These are phyloP conservation scores for Drosophila cardini DNA, from an alignment of 1,140 invertebrate species.

Conservation along the genomic window DNA sequence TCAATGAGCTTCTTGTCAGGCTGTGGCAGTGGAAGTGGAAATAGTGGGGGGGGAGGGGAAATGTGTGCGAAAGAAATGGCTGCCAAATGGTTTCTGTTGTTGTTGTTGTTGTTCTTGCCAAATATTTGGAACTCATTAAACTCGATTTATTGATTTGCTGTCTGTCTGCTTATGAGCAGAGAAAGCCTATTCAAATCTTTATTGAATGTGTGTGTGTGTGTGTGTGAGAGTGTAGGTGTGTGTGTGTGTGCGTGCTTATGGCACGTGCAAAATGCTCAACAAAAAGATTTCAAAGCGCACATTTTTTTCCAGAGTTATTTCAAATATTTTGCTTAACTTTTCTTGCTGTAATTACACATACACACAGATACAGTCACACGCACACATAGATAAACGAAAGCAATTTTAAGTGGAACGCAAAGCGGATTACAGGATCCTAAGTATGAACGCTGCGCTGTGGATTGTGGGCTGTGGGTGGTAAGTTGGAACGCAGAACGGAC, in stretches of 20 bases:
- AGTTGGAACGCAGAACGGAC: neutral
- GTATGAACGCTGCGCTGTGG: neutral
- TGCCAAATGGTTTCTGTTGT: conserved; percentile 3
- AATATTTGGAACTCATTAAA: conserved; percentile 80
- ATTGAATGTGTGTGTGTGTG: conserved; percentile 16
- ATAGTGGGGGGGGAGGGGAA: too few species aligned
- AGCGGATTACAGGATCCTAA: conserved; percentile 32
- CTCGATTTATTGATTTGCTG: conserved; percentile 78
- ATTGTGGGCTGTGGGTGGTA: neutral
- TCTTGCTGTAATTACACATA: conserved; percentile 13
- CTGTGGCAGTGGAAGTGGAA: too few species aligned
- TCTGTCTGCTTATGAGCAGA: conserved; percentile 31
- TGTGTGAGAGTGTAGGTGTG: neutral
- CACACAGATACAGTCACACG: neutral
- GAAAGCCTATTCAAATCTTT: conserved; percentile 40
- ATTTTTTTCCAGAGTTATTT: conserved; percentile 27
- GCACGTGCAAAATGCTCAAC: conserved; percentile 2
- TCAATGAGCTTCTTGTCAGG: neutral
- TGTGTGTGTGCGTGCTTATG: neutral
- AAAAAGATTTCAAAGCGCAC: conserved; percentile 33
- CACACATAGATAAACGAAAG: neutral
- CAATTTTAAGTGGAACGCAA: conserved; percentile 5
- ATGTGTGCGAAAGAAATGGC: neutral
- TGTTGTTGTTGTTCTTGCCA: conserved; percentile 10
- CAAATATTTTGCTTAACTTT: conserved; percentile 19